These are phyloP conservation scores for Automeris io DNA, from an alignment of 2,888 invertebrate genomes.

Conservation along the genomic window DNA sequence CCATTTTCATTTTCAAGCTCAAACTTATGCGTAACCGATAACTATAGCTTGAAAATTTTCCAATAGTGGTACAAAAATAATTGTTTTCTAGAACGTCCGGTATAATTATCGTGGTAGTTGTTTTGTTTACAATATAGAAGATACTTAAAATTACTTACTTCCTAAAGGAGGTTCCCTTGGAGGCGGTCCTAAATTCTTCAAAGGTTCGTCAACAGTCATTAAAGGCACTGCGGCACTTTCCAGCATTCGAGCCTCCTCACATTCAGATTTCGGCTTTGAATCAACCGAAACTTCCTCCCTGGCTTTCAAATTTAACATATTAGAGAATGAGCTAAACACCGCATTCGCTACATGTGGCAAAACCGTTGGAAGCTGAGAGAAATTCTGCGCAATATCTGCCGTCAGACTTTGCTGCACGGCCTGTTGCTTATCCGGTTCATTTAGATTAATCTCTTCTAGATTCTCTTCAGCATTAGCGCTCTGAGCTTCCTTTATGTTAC, in stretches of 20 bases:
- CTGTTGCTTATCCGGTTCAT: conserved; percentile 39
- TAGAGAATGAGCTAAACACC: conserved; percentile 79
- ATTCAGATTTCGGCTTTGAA: conserved; percentile 16
- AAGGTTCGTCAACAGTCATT: conserved; percentile 34
- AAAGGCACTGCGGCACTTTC: conserved; percentile 26
- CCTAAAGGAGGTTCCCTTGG: conserved; percentile 47
- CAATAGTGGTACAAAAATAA: too few relatives aligned
- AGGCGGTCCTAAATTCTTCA: conserved; percentile 47
- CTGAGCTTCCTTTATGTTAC: conserved; percentile 58
- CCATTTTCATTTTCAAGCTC: too few relatives aligned
- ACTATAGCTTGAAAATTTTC: too few relatives aligned
- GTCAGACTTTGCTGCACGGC: conserved; percentile 54
- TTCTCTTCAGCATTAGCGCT: conserved; percentile 64
- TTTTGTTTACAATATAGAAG: neutral
- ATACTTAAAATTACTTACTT: conserved; percentile 36
- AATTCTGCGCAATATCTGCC: conserved; percentile 70
- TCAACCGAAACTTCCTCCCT: conserved; percentile 53
- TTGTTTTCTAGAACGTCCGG: too few relatives aligned
- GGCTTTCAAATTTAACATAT: conserved; percentile 61
- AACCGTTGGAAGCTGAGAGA: conserved; percentile 77
- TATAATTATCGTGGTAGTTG: too few relatives aligned
- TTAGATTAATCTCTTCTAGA: conserved; percentile 59
- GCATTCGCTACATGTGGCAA: conserved; percentile 79
- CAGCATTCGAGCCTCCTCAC: conserved; percentile 27
- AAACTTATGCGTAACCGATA: too few relatives aligned